Percentiles rank a stretch among this genome's conserved stretches.
phyloP scores from a whole-genome alignment of 1,140 invertebrate species.

The Macrocentrus cingulum region DNA sequence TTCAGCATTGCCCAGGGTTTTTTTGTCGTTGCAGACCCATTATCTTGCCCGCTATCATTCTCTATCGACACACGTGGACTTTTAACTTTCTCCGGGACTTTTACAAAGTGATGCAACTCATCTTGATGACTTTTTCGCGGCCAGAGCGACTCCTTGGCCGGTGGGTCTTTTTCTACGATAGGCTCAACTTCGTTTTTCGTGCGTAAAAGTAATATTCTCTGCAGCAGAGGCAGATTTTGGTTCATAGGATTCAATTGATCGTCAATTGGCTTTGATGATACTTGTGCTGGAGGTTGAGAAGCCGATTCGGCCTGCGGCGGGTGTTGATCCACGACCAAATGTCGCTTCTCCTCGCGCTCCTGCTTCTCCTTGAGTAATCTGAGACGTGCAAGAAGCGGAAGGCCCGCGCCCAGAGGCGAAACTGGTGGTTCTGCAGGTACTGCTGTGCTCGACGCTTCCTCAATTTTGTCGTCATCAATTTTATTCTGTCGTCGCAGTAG shows the following conservation, averaged over 20 bases:
- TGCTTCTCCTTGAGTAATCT: conserved; percentile 84
- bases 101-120: conserved; percentile 22
- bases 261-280: neutral
- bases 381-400: conserved; percentile 76
- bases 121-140: conserved; percentile 40
- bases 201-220: conserved; percentile 76
- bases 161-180: conserved; percentile 41
- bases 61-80: conserved; percentile 23
- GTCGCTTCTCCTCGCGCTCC: conserved; percentile 65
- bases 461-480: conserved; percentile 49
- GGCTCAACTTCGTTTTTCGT: conserved; percentile 73
- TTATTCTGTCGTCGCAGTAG: conserved; percentile 47
- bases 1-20: conserved; percentile 56
- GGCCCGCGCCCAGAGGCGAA: conserved; percentile 76
- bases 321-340: conserved; percentile 59
- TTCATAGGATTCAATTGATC: conserved; percentile 35
- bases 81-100: neutral
- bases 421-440: conserved; percentile 42
- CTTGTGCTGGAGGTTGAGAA: conserved; percentile 14
- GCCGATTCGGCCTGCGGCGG: conserved; percentile 46
- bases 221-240: conserved; percentile 68
- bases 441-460: conserved; percentile 23
- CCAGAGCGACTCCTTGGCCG: conserved; percentile 43
- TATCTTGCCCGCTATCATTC: neutral
- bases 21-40: conserved; percentile 23